Evolutionary conservation across 2,888 invertebrate genomes (phyloP), one percentile per base, ranked within the genome.

Genomic region (Synergus laeviventris): DNA sequence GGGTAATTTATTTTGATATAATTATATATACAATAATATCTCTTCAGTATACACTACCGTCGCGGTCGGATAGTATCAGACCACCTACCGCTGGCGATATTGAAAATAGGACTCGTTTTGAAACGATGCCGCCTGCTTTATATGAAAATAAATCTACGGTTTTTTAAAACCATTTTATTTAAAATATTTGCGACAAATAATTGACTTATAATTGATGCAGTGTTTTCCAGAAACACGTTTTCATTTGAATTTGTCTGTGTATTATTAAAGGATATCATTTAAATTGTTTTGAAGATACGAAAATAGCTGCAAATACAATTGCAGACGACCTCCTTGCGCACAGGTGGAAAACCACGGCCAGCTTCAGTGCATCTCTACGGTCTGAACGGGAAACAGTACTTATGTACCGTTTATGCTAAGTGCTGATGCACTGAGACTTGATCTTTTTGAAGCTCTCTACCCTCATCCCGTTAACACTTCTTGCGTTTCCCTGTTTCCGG

Each of bases 271-370:
- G 7, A 5, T 49, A 49, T 49, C 8, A 49, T 49, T 7, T 49
- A n/a, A n/a, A n/a, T 16, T n/a, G 7, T 45, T 45, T 45, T 49
- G 45, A 4, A n/a, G 16, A 49, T 21, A n/a, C 12, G 56, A 38
- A 62, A 62, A 62, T 38, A 62, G 62, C 11, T 5, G n/a, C 9
- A 38, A n/a, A 62, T 75, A 64, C 73, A 78, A 73, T 76, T 38
- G 64, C 14, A 21, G 39, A 54, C 76, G 82, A 81, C 82, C 82
- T 84, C 78, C 78, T 84, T 84, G 81, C 76, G 76, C 82, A 73
- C 80, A 81, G 78, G 74, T 83, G 84, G 82, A 82, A 81, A 84
- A 84, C 64, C 76, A 49, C 66, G 60, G 36, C 49, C 70, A 74
- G 64, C 74, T 54, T 49, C 49, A 76, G 74, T 77, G 59, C 73